These are phyloP conservation scores for Actenoides lindsayi DNA, from an alignment of 2,113 vertebrate genomes.

Conservation along the genomic window DNA sequence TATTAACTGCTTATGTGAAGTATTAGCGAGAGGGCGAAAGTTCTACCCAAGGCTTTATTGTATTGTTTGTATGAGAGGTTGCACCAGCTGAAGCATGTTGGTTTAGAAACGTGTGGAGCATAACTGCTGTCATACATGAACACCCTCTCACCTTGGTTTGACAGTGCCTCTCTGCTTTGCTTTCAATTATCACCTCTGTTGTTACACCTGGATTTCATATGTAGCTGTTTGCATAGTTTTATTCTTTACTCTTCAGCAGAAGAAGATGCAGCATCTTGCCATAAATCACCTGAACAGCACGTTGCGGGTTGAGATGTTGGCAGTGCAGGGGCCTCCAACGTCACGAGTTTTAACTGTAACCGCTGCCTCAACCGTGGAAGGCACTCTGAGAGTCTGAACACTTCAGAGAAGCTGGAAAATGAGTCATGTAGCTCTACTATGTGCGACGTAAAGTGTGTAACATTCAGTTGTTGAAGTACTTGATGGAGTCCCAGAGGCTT, in stretches of 20 bases:
- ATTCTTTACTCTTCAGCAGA: not conserved
- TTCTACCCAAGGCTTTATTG: not conserved
- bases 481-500: not conserved
- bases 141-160: not conserved
- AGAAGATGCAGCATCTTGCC: not conserved
- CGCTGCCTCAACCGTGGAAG: not conserved
- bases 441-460: not conserved
- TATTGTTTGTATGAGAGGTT: not conserved
- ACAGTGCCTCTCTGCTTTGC: not conserved
- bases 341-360: not conserved
- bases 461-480: not conserved
- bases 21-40: not conserved
- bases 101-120: not conserved
- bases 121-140: not conserved
- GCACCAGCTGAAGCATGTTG: not conserved
- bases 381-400: not conserved
- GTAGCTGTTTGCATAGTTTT: not conserved
- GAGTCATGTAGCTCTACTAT: not conserved
- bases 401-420: not conserved
- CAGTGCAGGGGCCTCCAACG: not conserved
- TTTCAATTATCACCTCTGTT: not conserved
- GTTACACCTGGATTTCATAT: not conserved
- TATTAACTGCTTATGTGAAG: not conserved
- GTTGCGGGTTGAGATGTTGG: not conserved
- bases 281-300: not conserved